These are phyloP conservation scores for Marcusenius ussheri DNA, from an alignment of 2,113 vertebrate species.

Conservation along the genomic window DNA sequence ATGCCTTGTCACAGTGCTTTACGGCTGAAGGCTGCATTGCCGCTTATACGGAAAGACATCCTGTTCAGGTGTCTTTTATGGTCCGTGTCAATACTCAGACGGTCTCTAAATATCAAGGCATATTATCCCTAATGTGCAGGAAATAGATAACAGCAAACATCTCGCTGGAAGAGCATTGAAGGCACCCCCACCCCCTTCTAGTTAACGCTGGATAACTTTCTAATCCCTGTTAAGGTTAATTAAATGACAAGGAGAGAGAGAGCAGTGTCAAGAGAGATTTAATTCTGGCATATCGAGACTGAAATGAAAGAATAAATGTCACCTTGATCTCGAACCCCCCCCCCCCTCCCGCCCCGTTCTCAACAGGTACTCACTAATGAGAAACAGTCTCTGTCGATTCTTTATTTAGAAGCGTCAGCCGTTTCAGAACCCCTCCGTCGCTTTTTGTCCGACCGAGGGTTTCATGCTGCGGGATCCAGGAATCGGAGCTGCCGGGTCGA, in stretches of 20 bases:
- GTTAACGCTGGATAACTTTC: slow-evolving; percentile 35
- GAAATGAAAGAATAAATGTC: slow-evolving; percentile 20
- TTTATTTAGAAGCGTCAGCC: slow-evolving; percentile 12
- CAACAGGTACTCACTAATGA: slow-evolving; percentile 12
- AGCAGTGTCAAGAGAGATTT: slow-evolving; percentile 10
- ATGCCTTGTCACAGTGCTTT: slow-evolving; percentile 7
- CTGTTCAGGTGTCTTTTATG: slow-evolving; percentile 2
- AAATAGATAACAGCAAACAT: slow-evolving; percentile 21
- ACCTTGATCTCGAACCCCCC: background rate
- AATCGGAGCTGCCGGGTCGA: slow-evolving; percentile 3
- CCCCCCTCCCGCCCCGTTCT: background rate
- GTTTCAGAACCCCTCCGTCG: slow-evolving; percentile 15
- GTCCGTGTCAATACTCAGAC: background rate
- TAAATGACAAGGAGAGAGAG: slow-evolving; percentile 40
- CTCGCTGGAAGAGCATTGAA: background rate
- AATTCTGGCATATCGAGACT: slow-evolving; percentile 5
- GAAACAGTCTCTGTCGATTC: background rate
- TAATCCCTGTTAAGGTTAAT: slow-evolving; percentile 43
- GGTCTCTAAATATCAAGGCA: slow-evolving; percentile 14
- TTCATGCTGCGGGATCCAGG: background rate
- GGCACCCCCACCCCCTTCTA: slow-evolving; percentile 12
- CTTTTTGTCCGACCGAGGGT: background rate
- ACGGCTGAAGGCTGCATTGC: background rate
- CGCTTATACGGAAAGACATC: background rate
- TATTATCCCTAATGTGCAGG: slow-evolving; percentile 14